These are phyloP conservation scores for Parnassius smintheus DNA, from an alignment of 2,888 invertebrate species.

Conservation along the genomic window DNA sequence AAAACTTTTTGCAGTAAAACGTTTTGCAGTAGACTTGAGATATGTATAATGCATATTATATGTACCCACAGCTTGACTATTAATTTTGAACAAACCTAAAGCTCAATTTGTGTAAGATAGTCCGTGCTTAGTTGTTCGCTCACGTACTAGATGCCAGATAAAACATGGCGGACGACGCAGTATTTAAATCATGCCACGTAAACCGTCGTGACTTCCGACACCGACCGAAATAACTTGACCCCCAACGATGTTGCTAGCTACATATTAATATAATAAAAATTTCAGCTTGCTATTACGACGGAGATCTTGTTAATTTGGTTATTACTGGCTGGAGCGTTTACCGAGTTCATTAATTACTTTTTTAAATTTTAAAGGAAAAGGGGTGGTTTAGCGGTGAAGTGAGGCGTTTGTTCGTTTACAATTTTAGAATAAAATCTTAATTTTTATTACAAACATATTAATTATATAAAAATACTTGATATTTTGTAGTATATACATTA, in stretches of 20 bases:
- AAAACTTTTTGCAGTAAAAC: too few relatives aligned
- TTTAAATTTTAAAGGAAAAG: conserved; percentile 55
- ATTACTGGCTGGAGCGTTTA: conserved; percentile 40
- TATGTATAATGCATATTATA: not conserved
- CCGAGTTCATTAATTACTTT: conserved; percentile 67
- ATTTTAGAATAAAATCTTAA: conserved; percentile 10
- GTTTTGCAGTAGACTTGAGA: conserved; percentile 8
- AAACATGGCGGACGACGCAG: conserved; percentile 57
- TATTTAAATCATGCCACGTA: conserved; percentile 67
- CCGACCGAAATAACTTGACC: conserved; percentile 45
- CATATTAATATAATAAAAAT: conserved; percentile 20
- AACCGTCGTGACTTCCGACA: conserved; percentile 48
- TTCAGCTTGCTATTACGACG: conserved; percentile 33
- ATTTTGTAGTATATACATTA: not conserved
- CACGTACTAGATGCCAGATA: conserved; percentile 71
- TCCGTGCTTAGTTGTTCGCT: conserved; percentile 54
- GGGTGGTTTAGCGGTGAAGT: conserved; percentile 37
- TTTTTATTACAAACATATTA: not conserved
- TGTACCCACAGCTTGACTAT: conserved; percentile 18
- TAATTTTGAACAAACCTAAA: conserved; percentile 39
- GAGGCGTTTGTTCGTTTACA: conserved; percentile 16
- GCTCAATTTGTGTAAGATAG: conserved; percentile 42
- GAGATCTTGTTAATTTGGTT: conserved; percentile 41
- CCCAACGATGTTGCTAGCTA: conserved; percentile 17
- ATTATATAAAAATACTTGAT: too few relatives aligned